These are phyloP conservation scores for Monopis laevigella DNA, from an alignment of 2,888 invertebrate genomes.

Conservation along the genomic window DNA sequence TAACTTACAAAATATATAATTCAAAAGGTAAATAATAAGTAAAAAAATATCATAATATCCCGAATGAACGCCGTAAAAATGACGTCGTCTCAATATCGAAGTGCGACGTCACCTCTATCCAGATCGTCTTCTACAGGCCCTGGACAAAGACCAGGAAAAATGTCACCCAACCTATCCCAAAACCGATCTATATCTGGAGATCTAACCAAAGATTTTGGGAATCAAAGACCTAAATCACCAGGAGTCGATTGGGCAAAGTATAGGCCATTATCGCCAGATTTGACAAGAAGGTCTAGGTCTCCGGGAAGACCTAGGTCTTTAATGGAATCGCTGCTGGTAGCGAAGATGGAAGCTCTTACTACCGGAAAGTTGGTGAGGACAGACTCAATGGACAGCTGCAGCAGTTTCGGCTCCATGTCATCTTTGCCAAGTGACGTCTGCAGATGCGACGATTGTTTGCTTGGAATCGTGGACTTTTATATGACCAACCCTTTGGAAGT, in stretches of 20 bases:
- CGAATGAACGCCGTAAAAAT: too few relatives aligned
- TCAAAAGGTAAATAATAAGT: too few relatives aligned
- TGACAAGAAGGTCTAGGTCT: conserved; percentile 50
- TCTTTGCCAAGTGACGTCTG: conserved; percentile 80
- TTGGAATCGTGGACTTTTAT: conserved; percentile 83
- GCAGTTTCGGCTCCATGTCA: conserved; percentile 74
- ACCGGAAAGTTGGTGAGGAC: conserved; percentile 71
- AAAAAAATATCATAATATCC: too few relatives aligned
- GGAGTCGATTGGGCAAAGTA: conserved; percentile 33
- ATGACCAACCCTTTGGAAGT: conserved; percentile 62
- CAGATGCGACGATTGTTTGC: conserved; percentile 83
- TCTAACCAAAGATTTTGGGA: conserved; percentile 35
- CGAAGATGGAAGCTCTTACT: conserved; percentile 81
- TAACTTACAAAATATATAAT: too few relatives aligned
- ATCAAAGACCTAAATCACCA: conserved; percentile 49
- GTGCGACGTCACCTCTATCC: conserved; percentile 59
- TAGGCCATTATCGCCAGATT: conserved; percentile 53
- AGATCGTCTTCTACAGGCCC: conserved; percentile 54
- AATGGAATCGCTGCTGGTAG: conserved; percentile 83
- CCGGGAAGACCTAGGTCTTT: conserved; percentile 75
- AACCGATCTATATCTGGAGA: conserved; percentile 52
- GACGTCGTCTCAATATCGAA: conserved; percentile 60
- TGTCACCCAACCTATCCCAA: conserved; percentile 47
- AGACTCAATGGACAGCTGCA: conserved; percentile 80
- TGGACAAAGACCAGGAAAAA: conserved; percentile 26